Evolutionary conservation across 2,113 vertebrate genomes (phyloP).

Genomic region (Nicator chloris): DNA sequence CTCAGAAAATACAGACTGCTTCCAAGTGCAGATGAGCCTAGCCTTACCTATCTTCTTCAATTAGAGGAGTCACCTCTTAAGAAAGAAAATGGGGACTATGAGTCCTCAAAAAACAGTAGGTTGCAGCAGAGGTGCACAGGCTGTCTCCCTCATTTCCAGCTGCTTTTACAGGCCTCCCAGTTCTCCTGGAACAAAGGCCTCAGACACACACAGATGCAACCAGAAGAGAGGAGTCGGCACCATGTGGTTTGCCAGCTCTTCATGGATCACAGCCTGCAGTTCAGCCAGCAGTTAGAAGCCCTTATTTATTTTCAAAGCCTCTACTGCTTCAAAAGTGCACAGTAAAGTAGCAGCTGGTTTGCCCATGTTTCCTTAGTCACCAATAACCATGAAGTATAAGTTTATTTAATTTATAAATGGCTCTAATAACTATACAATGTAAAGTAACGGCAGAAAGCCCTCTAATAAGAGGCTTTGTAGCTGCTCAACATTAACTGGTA

Average conservation of each 20-base stretch:
- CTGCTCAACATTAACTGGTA: neutral
- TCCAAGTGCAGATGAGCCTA: neutral
- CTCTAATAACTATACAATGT: neutral
- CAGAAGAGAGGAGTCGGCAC: conserved; percentile 24
- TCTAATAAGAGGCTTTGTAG: neutral
- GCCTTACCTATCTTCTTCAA: neutral
- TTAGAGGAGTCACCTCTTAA: neutral
- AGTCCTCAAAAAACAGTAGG: neutral
- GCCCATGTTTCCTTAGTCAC: neutral
- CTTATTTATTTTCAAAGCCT: conserved; percentile 6
- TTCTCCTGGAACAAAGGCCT: conserved; percentile 37
- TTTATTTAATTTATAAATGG: neutral
- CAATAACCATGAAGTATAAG: neutral
- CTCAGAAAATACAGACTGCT: neutral
- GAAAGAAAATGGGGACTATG: neutral
- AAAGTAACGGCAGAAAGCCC: neutral
- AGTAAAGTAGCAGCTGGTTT: neutral
- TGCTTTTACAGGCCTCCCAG: neutral
- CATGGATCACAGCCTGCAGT: conserved; percentile 20
- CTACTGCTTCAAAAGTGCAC: neutral
- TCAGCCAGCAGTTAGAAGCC: neutral
- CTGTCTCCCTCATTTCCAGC: conserved; percentile 6
- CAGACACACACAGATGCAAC: conserved; percentile 1
- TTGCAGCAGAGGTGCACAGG: neutral
- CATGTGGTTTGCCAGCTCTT: conserved; percentile 36